phyloP scores from a whole-genome alignment of 2,113 vertebrate species.

The Paramormyrops kingsleyae region DNA sequence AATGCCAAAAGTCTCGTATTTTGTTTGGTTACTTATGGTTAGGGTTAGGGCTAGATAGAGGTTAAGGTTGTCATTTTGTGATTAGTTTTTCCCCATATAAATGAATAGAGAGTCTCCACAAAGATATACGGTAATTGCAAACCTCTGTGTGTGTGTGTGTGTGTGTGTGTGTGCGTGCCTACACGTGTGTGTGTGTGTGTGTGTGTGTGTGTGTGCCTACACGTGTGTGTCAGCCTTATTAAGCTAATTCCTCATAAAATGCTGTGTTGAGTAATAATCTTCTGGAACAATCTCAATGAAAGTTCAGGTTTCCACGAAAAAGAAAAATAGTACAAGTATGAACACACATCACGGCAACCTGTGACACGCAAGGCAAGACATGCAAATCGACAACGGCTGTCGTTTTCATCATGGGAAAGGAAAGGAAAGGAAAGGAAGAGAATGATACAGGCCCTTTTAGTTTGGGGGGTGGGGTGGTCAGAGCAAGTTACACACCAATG shows the following conservation, averaged over 20 bases:
- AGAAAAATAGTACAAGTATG: not conserved
- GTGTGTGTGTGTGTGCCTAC: not conserved
- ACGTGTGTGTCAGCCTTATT: not conserved
- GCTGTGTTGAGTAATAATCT: not conserved
- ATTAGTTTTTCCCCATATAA: not conserved
- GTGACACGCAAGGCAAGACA: not conserved
- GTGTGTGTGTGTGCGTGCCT: no score
- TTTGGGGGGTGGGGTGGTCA: not conserved
- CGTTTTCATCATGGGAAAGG: not conserved
- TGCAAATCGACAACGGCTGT: not conserved
- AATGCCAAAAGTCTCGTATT: not conserved
- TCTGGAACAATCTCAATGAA: not conserved
- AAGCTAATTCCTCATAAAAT: not conserved
- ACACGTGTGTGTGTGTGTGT: not conserved
- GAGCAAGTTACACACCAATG: not conserved
- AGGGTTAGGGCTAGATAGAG: not conserved
- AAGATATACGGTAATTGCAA: no score
- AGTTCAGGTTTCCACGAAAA: not conserved
- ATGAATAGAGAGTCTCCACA: not conserved
- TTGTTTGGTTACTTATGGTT: not conserved
- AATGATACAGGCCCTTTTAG: not conserved
- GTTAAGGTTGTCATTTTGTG: not conserved
- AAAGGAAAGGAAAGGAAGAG: not conserved
- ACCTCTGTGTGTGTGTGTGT: no score
- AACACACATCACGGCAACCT: not conserved